Evolutionary conservation across 2,888 invertebrate species (phyloP).

Genomic region (Hydriomena furcata): DNA sequence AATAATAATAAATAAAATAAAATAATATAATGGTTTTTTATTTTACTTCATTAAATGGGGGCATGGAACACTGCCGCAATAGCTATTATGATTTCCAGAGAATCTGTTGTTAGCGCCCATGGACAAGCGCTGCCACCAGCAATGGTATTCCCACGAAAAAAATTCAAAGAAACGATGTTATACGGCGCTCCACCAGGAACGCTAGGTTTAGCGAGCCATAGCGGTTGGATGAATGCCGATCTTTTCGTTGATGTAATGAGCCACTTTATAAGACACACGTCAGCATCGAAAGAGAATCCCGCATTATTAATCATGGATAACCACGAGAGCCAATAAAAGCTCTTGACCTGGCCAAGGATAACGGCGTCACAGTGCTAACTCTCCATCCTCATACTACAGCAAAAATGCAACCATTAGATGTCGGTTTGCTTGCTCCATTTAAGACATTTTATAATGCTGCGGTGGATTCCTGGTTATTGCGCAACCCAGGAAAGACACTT

Average conservation of each 20-base stretch:
- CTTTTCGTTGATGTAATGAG: not conserved
- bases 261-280: slow-evolving; percentile 42
- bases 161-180: slow-evolving; percentile 23
- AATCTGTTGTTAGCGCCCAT: too few species aligned
- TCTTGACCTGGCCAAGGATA: slow-evolving; percentile 44
- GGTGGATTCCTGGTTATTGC: slow-evolving; percentile 16
- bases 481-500: slow-evolving; percentile 8
- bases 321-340: slow-evolving; percentile 47
- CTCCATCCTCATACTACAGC: slow-evolving; percentile 58
- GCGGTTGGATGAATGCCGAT: slow-evolving; percentile 1
- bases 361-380: slow-evolving; percentile 53
- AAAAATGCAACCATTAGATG: slow-evolving; percentile 56
- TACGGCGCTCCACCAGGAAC: slow-evolving; percentile 16
- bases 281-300: slow-evolving; percentile 40
- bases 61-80: too few species aligned
- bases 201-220: not conserved
- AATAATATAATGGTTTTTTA: too few species aligned
- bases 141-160: slow-evolving; percentile 34
- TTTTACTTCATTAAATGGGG: too few species aligned
- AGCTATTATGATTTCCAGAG: too few species aligned
- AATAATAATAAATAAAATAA: too few species aligned
- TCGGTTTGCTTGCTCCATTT: slow-evolving; percentile 51
- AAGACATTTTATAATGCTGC: slow-evolving; percentile 20
- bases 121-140: slow-evolving; percentile 31
- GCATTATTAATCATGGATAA: slow-evolving; percentile 49